phyloP scores from a whole-genome alignment of 2,113 vertebrate genomes.

The Ameiurus melas region DNA sequence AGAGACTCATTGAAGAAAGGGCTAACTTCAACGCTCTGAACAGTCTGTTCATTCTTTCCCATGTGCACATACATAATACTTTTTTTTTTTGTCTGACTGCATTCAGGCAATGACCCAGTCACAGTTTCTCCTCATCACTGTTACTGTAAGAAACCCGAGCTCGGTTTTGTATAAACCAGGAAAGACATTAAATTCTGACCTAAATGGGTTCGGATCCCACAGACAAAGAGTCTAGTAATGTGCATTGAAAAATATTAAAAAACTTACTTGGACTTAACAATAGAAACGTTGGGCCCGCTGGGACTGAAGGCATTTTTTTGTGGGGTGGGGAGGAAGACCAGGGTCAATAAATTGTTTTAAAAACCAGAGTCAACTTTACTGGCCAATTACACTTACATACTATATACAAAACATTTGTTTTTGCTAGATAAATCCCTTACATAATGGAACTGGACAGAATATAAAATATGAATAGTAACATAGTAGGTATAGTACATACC shows the following conservation, averaged over 20 bases:
- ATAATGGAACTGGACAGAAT: not conserved
- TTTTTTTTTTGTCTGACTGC: not conserved
- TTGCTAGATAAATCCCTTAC: not conserved
- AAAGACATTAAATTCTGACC: not conserved
- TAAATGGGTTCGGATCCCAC: not conserved
- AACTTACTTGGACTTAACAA: not conserved
- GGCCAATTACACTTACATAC: not conserved
- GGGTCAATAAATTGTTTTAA: not conserved
- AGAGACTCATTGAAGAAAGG: not conserved
- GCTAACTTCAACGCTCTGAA: slow-evolving; percentile 22
- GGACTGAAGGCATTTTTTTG: not conserved
- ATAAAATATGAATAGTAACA: not conserved
- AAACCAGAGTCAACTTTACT: not conserved
- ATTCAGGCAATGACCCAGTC: not conserved
- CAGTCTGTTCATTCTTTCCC: not conserved
- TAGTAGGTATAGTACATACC: not conserved
- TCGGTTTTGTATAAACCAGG: not conserved
- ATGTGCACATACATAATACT: not conserved
- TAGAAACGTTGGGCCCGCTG: not conserved
- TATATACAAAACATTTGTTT: not conserved
- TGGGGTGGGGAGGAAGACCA: not conserved
- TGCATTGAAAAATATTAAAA: not conserved
- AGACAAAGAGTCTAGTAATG: not conserved
- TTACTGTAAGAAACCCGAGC: not conserved
- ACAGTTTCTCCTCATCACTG: not conserved